Evolutionary conservation across 2,113 vertebrate species (phyloP).

Genomic region (Cyprinodon brontotheroides): DNA sequence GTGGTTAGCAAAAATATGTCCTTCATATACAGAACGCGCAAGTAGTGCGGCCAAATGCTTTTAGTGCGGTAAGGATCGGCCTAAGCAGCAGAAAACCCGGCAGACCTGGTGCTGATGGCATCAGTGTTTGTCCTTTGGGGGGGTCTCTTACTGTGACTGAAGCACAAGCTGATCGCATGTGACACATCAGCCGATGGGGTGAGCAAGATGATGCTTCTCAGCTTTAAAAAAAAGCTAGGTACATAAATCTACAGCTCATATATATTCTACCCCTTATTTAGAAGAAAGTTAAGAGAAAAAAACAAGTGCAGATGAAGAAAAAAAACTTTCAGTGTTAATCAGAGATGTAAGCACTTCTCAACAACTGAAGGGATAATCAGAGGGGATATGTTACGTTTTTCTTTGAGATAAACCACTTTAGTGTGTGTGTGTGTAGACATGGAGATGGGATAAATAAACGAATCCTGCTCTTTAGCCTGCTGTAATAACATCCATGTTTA

Average conservation of each 20-base stretch:
- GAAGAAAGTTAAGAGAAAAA: constrained; percentile 16
- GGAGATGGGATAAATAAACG: background rate
- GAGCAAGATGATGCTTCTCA: constrained; percentile 43
- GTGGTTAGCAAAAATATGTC: constrained; percentile 49
- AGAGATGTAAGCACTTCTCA: constrained; percentile 28
- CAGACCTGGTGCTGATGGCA: constrained; percentile 46
- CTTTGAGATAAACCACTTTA: constrained; percentile 31
- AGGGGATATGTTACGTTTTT: constrained; percentile 34
- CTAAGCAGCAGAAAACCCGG: constrained; percentile 34
- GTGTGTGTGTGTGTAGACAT: background rate
- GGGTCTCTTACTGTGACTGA: constrained; percentile 69
- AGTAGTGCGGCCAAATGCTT: constrained; percentile 56
- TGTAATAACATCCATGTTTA: constrained; percentile 49
- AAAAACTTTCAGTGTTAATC: constrained; percentile 21
- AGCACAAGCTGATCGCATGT: constrained; percentile 76
- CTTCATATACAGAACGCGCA: constrained; percentile 67
- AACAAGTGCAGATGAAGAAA: constrained; percentile 8
- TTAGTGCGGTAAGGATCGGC: constrained; percentile 60
- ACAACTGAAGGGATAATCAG: constrained; percentile 23
- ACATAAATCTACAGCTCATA: constrained; percentile 45
- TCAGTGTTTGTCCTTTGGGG: constrained; percentile 49
- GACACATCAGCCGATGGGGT: constrained; percentile 40
- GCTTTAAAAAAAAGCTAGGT: constrained; percentile 51
- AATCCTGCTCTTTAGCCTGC: constrained; percentile 46
- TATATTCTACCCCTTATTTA: constrained; percentile 24